Evolutionary conservation across 2,888 invertebrate genomes (phyloP).

Genomic region (Bellardia pandia): DNA sequence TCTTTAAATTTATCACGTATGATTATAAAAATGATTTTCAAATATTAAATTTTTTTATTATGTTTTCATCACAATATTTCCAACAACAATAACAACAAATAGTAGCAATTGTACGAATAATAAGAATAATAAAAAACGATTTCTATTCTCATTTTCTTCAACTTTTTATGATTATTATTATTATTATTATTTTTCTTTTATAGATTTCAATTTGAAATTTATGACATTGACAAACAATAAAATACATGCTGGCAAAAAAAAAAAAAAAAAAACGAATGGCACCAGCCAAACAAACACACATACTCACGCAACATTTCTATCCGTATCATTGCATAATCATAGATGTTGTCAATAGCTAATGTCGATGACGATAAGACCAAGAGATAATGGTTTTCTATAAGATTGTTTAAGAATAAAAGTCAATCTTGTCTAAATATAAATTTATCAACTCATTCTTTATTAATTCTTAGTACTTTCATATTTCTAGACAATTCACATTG

Average conservation of each 20-base stretch:
- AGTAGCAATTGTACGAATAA: conserved; percentile 17
- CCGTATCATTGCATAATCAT: conserved; percentile 25
- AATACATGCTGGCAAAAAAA: conserved; percentile 44
- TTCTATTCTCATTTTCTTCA: conserved; percentile 13
- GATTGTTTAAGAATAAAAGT: conserved; percentile 65
- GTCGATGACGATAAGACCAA: conserved; percentile 22
- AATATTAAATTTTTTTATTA: conserved; percentile 60
- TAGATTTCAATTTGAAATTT: conserved; percentile 69
- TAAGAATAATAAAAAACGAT: conserved; percentile 47
- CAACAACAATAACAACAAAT: conserved; percentile 48
- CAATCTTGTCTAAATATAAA: conserved; percentile 67
- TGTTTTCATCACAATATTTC: conserved; percentile 48
- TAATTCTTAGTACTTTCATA: conserved; percentile 25
- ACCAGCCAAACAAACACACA: conserved; percentile 14
- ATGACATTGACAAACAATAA: conserved; percentile 68
- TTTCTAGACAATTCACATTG: conserved; percentile 17
- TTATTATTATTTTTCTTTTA: conserved; percentile 44
- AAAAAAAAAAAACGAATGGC: conserved; percentile 40
- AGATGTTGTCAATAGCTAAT: conserved; percentile 24
- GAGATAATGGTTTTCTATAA: conserved; percentile 53
- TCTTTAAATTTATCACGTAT: conserved; percentile 66
- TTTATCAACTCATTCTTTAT: conserved; percentile 63
- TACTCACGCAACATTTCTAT: neutral
- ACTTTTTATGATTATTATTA: conserved; percentile 40
- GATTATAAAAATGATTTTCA: conserved; percentile 56